A percentile compares a stretch with the other conserved stretches of the same genome.
phyloP scores from a whole-genome alignment of 2,888 invertebrate species.

The Erpobdella octoculata region DNA sequence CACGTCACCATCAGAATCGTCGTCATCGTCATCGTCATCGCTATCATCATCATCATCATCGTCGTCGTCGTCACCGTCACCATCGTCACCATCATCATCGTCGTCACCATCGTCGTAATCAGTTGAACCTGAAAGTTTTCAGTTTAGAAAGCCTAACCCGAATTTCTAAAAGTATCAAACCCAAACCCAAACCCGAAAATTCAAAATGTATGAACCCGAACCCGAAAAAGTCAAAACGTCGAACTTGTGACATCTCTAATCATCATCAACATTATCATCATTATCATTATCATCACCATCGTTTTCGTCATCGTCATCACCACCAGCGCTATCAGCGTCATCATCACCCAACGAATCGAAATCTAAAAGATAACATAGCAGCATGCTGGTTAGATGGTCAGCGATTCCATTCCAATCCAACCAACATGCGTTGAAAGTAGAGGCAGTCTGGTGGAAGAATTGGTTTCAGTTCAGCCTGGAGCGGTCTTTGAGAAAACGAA shows the following conservation, averaged over 20 bases:
- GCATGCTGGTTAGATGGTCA: background rate
- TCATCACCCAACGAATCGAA: background rate
- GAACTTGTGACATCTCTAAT: too few species aligned
- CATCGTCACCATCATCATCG: background rate
- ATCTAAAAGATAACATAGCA: background rate
- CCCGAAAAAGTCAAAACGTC: too few species aligned
- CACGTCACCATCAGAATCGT: background rate
- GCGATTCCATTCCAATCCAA: too few species aligned
- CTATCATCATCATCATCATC: conserved; percentile 10
- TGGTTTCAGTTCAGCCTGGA: too few species aligned
- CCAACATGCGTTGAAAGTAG: too few species aligned
- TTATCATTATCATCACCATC: background rate
- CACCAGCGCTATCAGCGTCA: background rate
- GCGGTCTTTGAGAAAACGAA: too few species aligned
- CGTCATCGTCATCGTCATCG: background rate
- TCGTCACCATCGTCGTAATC: conserved; percentile 3
- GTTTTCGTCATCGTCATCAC: background rate
- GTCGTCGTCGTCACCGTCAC: background rate
- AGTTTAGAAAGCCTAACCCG: background rate
- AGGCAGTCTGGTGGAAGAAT: too few species aligned
- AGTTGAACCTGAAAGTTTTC: too few species aligned
- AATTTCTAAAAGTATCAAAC: background rate
- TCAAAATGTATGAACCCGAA: too few species aligned
- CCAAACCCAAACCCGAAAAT: background rate
- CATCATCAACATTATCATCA: conserved; percentile 9